Conservation (phyloP, 1,140 invertebrate genomes). For the Aphaenogaster floridana region DNA sequence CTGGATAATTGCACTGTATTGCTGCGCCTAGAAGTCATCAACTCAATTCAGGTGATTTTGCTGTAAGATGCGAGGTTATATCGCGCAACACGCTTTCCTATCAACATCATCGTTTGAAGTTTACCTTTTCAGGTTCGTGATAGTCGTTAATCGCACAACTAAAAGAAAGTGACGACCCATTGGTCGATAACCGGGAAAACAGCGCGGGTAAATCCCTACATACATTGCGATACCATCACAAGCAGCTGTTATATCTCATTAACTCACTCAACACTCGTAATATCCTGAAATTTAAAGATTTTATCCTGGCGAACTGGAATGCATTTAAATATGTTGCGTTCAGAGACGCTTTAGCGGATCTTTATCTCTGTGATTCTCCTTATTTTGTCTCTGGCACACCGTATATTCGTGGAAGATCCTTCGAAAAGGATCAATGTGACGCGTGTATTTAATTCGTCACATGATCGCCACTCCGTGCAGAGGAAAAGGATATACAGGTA, state of each 20-base stretch:
- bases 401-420: neutral
- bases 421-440: neutral
- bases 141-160: slow-evolving; percentile 9
- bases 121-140: slow-evolving; percentile 20
- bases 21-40: neutral
- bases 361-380: neutral
- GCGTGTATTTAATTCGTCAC: slow-evolving; percentile 29
- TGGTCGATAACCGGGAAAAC: slow-evolving; percentile 46
- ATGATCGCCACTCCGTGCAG: neutral
- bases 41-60: slow-evolving; percentile 2
- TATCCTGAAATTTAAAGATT: slow-evolving; percentile 3
- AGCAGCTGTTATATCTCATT: slow-evolving; percentile 45
- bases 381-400: neutral
- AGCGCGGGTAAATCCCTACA: slow-evolving; percentile 39
- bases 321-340: neutral
- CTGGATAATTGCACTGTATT: no score
- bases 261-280: slow-evolving; percentile 1
- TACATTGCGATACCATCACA: neutral
- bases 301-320: neutral
- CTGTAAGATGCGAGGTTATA: neutral
- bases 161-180: slow-evolving; percentile 16
- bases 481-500: neutral
- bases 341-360: neutral
- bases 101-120: neutral
- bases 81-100: neutral